These are phyloP conservation scores for Tragopan temminckii DNA, from an alignment of 2,797 vertebrate genomes.

Conservation along the genomic window DNA sequence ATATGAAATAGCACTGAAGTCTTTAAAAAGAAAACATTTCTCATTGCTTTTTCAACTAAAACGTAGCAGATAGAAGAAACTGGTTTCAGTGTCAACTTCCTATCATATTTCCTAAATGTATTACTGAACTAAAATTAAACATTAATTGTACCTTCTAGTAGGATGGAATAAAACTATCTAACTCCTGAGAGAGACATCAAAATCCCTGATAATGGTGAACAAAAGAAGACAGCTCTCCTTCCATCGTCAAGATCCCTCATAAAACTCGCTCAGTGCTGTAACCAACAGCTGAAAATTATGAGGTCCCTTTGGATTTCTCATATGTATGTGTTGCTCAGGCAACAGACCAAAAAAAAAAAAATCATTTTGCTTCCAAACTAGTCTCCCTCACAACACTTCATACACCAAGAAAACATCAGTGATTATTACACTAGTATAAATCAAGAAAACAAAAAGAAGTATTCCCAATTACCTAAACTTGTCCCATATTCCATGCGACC, in stretches of 20 bases:
- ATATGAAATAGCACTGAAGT: not conserved
- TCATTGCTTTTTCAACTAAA: not conserved
- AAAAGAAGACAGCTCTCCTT: constrained; percentile 32
- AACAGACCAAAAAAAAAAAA: constrained; percentile 39
- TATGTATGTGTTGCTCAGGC: constrained; percentile 44
- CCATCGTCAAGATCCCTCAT: not conserved
- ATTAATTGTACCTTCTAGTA: constrained; percentile 25
- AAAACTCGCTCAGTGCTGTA: not conserved
- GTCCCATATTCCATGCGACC: not conserved
- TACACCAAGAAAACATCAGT: not conserved
- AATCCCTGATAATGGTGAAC: not conserved
- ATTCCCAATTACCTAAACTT: not conserved
- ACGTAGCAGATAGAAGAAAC: not conserved
- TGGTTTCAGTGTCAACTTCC: constrained; percentile 3
- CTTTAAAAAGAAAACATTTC: constrained; percentile 3
- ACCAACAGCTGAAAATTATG: constrained; percentile 47
- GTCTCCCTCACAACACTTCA: constrained; percentile 3
- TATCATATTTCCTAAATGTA: constrained; percentile 41
- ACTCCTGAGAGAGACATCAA: constrained; percentile 49
- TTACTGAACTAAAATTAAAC: constrained; percentile 17
- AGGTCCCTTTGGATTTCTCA: constrained; percentile 35
- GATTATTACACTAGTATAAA: not conserved
- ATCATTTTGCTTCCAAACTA: constrained; percentile 12
- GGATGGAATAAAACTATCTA: constrained; percentile 1
- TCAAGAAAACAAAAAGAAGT: not conserved